Conservation (phyloP, 2,797 vertebrate species). For the Orientallactaga sibirica region DNA sequence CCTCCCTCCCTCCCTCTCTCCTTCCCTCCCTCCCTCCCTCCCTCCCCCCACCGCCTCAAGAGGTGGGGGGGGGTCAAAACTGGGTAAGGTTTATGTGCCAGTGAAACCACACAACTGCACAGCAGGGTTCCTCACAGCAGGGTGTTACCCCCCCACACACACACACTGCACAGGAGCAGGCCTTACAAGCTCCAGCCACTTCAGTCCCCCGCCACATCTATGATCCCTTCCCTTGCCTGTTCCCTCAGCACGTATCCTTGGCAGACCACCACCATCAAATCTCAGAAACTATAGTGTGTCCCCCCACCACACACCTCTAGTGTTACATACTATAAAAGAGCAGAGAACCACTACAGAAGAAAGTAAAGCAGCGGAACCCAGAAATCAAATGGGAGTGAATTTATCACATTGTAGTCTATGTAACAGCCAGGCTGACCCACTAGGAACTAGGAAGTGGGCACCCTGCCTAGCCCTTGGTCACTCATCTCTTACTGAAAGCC, state of each 20-base stretch:
- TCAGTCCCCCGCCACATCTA: accelerated
- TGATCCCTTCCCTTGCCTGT: not conserved
- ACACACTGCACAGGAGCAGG: too few species aligned
- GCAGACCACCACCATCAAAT: not conserved
- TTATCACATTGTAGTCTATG: not conserved
- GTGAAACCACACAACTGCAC: not conserved
- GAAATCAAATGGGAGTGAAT: not conserved
- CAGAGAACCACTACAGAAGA: not conserved
- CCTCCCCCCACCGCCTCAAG: not conserved
- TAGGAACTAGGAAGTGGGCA: not conserved
- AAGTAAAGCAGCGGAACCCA: not conserved
- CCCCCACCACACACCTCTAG: not conserved
- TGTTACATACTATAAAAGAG: not conserved
- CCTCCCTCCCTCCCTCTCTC: too few species aligned
- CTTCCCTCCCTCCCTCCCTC: not conserved
- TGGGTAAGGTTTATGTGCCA: not conserved
- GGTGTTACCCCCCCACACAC: too few species aligned
- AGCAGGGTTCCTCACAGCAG: not conserved
- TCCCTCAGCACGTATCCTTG: not conserved
- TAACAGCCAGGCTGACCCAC: not conserved
- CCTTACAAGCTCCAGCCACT: not conserved
- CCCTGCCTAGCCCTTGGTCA: not conserved
- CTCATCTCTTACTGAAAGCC: not conserved
- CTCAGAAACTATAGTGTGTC: not conserved
- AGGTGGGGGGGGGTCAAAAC: not conserved